phyloP scores from a whole-genome alignment of 2,888 invertebrate species.

The Trissoscelio sp. region DNA sequence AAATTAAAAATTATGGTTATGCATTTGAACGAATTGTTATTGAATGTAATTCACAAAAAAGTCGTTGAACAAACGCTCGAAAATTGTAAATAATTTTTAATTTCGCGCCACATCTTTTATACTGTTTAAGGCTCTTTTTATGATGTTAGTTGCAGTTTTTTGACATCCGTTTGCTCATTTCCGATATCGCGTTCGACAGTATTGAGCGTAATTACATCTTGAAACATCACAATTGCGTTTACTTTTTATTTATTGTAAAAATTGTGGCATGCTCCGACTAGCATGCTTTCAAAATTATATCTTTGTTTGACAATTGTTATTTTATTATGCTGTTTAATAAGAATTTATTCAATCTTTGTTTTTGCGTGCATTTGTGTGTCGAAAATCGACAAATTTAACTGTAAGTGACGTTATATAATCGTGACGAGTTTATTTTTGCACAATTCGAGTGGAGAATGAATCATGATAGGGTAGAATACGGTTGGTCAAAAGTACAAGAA shows the following conservation, averaged over 20 bases:
- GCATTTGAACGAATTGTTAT: not conserved
- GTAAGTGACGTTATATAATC: not conserved
- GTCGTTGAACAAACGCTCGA: not conserved
- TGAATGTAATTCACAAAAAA: not conserved
- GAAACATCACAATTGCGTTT: constrained; percentile 25
- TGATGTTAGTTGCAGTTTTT: constrained; percentile 28
- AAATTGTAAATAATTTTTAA: constrained; percentile 40
- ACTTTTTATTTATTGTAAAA: not conserved
- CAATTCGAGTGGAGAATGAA: constrained; percentile 26
- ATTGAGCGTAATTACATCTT: constrained; percentile 9
- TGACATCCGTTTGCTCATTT: constrained; percentile 41
- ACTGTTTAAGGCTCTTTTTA: constrained; percentile 32
- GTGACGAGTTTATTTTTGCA: constrained; percentile 14
- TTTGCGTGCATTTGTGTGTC: constrained; percentile 12
- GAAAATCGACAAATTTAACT: too few species aligned
- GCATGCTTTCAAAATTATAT: not conserved
- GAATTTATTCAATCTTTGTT: constrained; percentile 5
- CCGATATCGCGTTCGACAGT: constrained; percentile 27
- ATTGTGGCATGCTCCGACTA: too few species aligned
- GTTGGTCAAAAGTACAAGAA: constrained; percentile 17
- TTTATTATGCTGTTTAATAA: too few species aligned
- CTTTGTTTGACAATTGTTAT: not conserved
- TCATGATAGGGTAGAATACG: constrained; percentile 32
- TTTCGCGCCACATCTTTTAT: constrained; percentile 42
- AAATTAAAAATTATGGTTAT: constrained; percentile 36